These are phyloP conservation scores for Echinops telfairi DNA, from an alignment of 2,113 vertebrate genomes.

Conservation along the genomic window DNA sequence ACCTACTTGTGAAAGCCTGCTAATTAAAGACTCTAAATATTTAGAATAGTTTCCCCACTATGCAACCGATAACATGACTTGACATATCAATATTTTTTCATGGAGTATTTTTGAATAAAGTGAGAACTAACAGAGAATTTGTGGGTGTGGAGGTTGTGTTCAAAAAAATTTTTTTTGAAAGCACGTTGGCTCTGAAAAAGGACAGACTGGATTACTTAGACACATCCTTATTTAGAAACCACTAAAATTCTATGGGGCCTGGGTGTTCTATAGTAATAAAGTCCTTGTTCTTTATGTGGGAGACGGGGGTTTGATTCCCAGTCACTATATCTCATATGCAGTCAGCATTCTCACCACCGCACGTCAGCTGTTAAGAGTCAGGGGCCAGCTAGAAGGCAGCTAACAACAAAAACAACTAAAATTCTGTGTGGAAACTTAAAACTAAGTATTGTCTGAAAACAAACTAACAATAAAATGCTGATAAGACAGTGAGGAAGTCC, in stretches of 20 bases:
- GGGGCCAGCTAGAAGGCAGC: not conserved
- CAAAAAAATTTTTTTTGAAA: slow-evolving; percentile 69
- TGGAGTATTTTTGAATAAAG: slow-evolving; percentile 82
- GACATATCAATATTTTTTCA: slow-evolving; percentile 84
- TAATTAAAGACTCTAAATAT: slow-evolving; percentile 86
- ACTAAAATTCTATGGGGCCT: not conserved
- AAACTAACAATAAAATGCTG: not conserved
- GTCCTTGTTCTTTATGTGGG: not conserved
- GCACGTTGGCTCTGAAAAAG: not conserved
- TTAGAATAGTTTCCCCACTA: slow-evolving; percentile 84
- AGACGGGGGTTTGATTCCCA: not conserved
- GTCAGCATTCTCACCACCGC: not conserved
- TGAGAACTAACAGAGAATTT: slow-evolving; percentile 79
- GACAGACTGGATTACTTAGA: not conserved
- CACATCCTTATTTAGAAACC: slow-evolving; percentile 29
- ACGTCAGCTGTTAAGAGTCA: not conserved
- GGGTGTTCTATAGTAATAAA: not conserved
- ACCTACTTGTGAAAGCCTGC: slow-evolving; percentile 83
- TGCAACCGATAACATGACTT: slow-evolving; percentile 84
- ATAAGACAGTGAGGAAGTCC: slow-evolving; percentile 12
- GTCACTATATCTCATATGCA: not conserved
- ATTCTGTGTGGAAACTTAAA: slow-evolving; percentile 14
- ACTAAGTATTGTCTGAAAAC: not conserved
- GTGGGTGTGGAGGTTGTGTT: slow-evolving; percentile 47
- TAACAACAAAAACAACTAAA: not conserved